Percentiles rank a stretch among this genome's conserved stretches.
Conservation (phyloP, 1,140 invertebrate genomes). For the Trissolcus basalis region DNA sequence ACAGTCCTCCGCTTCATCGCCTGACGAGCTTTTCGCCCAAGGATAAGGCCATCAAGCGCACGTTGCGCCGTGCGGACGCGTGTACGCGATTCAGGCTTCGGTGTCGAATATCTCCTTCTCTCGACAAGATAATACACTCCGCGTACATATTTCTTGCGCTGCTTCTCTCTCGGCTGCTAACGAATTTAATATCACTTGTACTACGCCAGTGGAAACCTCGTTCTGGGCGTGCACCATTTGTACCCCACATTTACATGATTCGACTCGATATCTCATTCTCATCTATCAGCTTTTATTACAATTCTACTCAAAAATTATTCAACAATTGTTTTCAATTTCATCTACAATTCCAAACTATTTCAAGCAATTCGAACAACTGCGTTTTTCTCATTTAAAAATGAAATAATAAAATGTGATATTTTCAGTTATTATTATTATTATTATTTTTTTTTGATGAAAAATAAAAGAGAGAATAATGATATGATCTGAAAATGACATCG, state of each 20-base stretch:
- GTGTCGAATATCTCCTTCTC: constrained; percentile 57
- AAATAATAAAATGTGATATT: too few species aligned
- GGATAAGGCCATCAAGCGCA: constrained; percentile 75
- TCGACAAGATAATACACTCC: constrained; percentile 51
- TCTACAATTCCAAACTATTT: too few species aligned
- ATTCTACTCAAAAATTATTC: too few species aligned
- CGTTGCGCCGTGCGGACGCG: constrained; percentile 64
- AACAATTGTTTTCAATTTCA: too few species aligned
- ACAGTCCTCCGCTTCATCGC: constrained; percentile 58
- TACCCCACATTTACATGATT: constrained; percentile 24
- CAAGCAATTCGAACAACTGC: too few species aligned
- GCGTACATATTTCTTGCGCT: constrained; percentile 49
- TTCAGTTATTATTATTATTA: too few species aligned
- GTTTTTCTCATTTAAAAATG: too few species aligned
- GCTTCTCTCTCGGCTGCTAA: constrained; percentile 28
- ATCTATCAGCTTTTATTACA: not conserved
- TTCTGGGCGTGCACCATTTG: constrained; percentile 26
- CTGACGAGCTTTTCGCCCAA: constrained; percentile 66
- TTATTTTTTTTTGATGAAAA: too few species aligned
- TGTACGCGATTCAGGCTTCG: constrained; percentile 55
- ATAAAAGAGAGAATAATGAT: too few species aligned
- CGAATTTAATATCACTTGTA: constrained; percentile 57
- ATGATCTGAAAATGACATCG: constrained; percentile 31
- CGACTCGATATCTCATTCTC: not conserved
- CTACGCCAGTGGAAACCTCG: constrained; percentile 34